Evolutionary conservation across 2,888 invertebrate species (phyloP), one percentile per base, ranked within the genome.

Genomic region (Heliothis peltigera): DNA sequence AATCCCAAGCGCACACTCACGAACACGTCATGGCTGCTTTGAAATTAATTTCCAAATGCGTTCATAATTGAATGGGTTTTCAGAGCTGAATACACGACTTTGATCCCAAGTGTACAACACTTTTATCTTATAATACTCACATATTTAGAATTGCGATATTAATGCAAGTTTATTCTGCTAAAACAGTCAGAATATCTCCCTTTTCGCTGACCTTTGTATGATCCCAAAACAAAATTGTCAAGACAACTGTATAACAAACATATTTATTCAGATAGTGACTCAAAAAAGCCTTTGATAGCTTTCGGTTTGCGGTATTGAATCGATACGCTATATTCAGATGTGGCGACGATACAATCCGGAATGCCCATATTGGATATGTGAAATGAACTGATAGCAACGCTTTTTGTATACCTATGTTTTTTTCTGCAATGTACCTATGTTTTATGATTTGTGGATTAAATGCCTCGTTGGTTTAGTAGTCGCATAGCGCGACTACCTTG

Each of bases 261-360:
- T 52, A 75, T 74, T 54, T 73, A 69, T 78, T 54, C 47, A 32
- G 43, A 74, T 25, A 49, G 18, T 58, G 73, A 77, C 78, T 57
- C 56, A 57, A 53, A 73, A 70, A 64, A 49, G 32, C 59, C 28
- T 73, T 65, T 73, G 53, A 64, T 44, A 21, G 52, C 35, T 22
- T 53, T 64, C 25, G 49, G 57, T 71, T 66, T 55, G 71, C 22
- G 54, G 58, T 55, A 39, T 53, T 15, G 8, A 62, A 65, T 72
- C 77, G 54, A 57, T 63, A 63, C 47, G 51, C 35, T 17, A 44
- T 77, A 67, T 76, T 71, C 56, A 71, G 56, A 77, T 71, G 64
- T 64, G 70, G 75, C 39, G 17, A 47, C 46, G 25, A 68, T 51
- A 69, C 52, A 75, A 49, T 75, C 44, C 19, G n/a, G 12, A 44